Base-by-base conservation (phyloP, 2,113 vertebrate species). In the Etheostoma cragini region DNA sequence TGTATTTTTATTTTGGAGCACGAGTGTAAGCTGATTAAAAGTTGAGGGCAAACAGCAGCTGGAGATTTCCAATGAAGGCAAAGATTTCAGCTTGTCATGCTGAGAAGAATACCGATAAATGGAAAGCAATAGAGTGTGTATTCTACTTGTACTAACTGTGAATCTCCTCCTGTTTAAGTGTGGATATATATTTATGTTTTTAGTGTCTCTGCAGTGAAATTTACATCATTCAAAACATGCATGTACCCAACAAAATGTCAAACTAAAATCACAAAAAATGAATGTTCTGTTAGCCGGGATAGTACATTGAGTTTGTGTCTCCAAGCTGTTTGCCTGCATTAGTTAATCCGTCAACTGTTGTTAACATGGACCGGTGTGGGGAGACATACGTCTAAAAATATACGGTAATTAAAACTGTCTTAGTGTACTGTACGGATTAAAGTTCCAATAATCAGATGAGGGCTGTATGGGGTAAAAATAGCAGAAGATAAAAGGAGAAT, bases 31-130 rank as follows among this genome's bases (percentile, higher is more conserved):
- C 57, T 42, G 54, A 78, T 82, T n/a, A 42, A 22, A 66, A 81
- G 42, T 56, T 33, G 47, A 78, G 68, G 22, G 4, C 15, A 7
- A 46, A 47, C 58, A 17, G 17, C 69, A 14, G 78, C 68, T 57
- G 83, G 46, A 68, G 72, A 63, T 68, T 76, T 78, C 10, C 24
- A 66, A 66, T 5, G 22, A 24, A 35, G 50, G 26, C 38, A 19
- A 60, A 80, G 64, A 62, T 65, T 83, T 71, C 16, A 75, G 69
- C 15, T 63, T 26, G 50, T 38, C 60, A 0, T 22, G 53, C 76
- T 71, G 75, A 79, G 70, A 79, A 7, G 78, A 74, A 74, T 17
- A 17, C 21, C 42, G 47, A 70, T 30, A 49, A 19, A 13, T 3
- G 19, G 6, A 65, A 16, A 33, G 6, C 5, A 12, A 17, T 10